Conservation (phyloP, 1,140 invertebrate species). For the Neelides sp. region DNA sequence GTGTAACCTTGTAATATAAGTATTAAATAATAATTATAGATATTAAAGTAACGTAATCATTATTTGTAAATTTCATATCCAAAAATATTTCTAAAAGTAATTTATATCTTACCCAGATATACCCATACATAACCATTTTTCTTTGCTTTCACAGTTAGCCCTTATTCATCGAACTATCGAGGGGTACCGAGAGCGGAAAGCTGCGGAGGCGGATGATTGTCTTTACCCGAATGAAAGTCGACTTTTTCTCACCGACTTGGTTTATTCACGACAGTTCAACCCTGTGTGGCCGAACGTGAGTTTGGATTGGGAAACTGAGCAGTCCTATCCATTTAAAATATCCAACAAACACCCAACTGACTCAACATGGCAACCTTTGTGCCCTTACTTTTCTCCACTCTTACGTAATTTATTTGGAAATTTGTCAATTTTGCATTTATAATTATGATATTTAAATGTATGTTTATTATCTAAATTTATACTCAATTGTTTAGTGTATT, state of each 20-base stretch:
- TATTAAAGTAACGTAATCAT: neutral
- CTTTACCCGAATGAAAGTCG: neutral
- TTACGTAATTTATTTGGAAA: constrained; percentile 1
- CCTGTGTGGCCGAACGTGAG: constrained; percentile 1
- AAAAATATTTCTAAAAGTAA: neutral
- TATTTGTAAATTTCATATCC: neutral
- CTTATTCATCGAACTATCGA: constrained; percentile 26
- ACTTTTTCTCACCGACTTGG: constrained; percentile 8
- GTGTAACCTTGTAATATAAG: neutral
- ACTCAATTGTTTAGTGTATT: neutral
- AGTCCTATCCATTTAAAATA: constrained; percentile 13
- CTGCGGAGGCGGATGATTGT: constrained; percentile 20
- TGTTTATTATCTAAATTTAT: neutral
- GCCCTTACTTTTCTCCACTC: constrained; percentile 6
- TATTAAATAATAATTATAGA: neutral
- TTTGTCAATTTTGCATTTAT: neutral
- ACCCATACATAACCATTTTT: neutral
- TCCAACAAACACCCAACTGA: neutral
- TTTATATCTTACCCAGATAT: neutral
- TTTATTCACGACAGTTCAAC: constrained; percentile 13
- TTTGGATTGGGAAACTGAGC: constrained; percentile 5
- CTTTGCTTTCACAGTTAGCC: too few relatives aligned
- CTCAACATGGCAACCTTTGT: constrained; percentile 9
- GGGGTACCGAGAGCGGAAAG: constrained; percentile 18
- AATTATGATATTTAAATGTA: neutral